A percentile compares a stretch with the other conserved stretches of the same genome.
These are phyloP conservation scores for Cantharis lateralis DNA, from an alignment of 2,888 invertebrate species.

Conservation along the genomic window DNA sequence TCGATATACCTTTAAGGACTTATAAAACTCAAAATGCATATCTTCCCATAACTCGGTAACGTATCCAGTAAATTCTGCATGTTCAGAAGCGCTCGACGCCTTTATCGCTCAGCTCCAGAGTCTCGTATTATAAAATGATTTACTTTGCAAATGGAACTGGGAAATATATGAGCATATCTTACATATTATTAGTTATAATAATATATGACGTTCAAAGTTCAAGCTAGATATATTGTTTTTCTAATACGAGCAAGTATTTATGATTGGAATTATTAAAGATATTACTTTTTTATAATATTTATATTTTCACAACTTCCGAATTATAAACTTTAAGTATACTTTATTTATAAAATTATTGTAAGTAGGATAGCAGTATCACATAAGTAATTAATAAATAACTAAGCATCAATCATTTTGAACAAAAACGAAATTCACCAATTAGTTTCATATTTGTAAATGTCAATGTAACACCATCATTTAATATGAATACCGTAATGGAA, in stretches of 20 bases:
- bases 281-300: not conserved
- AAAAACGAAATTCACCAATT: not conserved
- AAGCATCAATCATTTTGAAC: not conserved
- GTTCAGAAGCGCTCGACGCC: conserved; percentile 45
- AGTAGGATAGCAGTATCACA: not conserved
- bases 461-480: not conserved
- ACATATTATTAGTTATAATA: conserved; percentile 49
- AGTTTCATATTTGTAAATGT: not conserved
- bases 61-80: conserved; percentile 47
- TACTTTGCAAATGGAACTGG: conserved; percentile 50
- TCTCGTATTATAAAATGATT: conserved; percentile 52
- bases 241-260: conserved; percentile 10
- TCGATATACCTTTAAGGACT: conserved; percentile 46
- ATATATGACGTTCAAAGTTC: conserved; percentile 39
- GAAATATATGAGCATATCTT: conserved; percentile 50
- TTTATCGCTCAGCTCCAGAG: conserved; percentile 51
- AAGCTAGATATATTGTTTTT: conserved; percentile 31
- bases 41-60: conserved; percentile 47
- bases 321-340: not conserved
- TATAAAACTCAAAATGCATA: conserved; percentile 51
- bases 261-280: not conserved
- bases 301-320: conserved; percentile 1
- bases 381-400: not conserved
- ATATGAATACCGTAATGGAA: not conserved
- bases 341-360: not conserved